These are phyloP conservation scores for Iselma pallidipennis DNA, from an alignment of 2,888 invertebrate species.

Conservation along the genomic window DNA sequence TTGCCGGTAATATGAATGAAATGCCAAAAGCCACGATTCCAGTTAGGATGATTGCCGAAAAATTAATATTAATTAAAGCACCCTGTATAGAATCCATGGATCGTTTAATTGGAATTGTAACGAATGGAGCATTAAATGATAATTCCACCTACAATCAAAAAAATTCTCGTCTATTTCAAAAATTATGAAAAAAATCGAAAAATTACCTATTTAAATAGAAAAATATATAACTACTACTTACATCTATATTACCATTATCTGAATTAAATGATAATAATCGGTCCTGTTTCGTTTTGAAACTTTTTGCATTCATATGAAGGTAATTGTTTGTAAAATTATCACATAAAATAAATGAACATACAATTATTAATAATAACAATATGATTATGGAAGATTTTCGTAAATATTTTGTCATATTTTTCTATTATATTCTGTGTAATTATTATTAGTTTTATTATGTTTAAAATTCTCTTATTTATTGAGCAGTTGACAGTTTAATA, in stretches of 20 bases:
- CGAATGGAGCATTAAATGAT: slow-evolving; percentile 68
- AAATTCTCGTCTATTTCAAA: neutral
- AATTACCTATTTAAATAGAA: slow-evolving; percentile 4
- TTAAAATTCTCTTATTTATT: neutral
- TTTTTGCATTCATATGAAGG: slow-evolving; percentile 41
- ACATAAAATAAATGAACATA: slow-evolving; percentile 30
- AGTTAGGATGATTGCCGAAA: slow-evolving; percentile 63
- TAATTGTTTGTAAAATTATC: slow-evolving; percentile 47
- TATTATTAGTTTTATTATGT: neutral
- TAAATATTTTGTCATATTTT: neutral
- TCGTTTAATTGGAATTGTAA: slow-evolving; percentile 67
- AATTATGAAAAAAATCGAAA: slow-evolving; percentile 11
- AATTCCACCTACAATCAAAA: slow-evolving; percentile 62
- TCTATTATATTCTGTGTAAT: neutral
- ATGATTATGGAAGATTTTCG: neutral
- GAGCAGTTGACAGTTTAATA: neutral
- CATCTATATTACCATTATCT: slow-evolving; percentile 60
- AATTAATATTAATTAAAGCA: slow-evolving; percentile 65
- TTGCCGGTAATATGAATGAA: slow-evolving; percentile 60
- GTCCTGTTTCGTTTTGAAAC: slow-evolving; percentile 35
- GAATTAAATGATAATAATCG: slow-evolving; percentile 64
- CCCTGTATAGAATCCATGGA: slow-evolving; percentile 55
- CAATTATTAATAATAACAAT: slow-evolving; percentile 6
- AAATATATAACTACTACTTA: slow-evolving; percentile 53
- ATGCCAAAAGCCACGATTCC: slow-evolving; percentile 62